phyloP scores from a whole-genome alignment of 2,888 invertebrate species.

The Philonicus albiceps region DNA sequence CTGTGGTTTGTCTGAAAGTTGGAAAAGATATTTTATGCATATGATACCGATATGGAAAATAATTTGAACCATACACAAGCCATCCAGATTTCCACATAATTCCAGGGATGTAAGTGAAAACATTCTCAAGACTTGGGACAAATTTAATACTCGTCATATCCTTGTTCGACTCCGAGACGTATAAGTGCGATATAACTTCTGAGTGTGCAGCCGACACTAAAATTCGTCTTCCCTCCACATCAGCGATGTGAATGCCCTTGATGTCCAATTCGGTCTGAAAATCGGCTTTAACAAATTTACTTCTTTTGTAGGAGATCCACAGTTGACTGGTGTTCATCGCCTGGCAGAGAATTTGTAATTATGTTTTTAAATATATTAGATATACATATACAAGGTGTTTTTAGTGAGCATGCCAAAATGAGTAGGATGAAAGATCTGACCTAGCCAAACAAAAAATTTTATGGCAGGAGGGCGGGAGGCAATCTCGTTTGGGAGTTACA shows the following conservation, averaged over 20 bases:
- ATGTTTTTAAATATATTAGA: background rate
- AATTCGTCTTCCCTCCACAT: conserved; percentile 81
- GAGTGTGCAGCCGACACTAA: conserved; percentile 85
- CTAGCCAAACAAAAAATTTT: too few relatives aligned
- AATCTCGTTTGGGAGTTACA: too few relatives aligned
- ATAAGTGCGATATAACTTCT: conserved; percentile 76
- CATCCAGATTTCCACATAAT: conserved; percentile 82
- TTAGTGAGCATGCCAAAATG: too few relatives aligned
- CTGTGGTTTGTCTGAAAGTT: conserved; percentile 73
- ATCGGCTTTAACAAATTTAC: conserved; percentile 74
- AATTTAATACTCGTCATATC: conserved; percentile 74
- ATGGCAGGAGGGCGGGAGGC: too few relatives aligned
- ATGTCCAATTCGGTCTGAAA: conserved; percentile 76
- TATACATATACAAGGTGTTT: too few relatives aligned
- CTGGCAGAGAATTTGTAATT: background rate
- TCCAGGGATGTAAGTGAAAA: conserved; percentile 85
- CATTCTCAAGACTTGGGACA: conserved; percentile 78
- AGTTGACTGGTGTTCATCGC: conserved; percentile 64
- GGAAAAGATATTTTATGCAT: background rate
- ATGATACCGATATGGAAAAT: background rate
- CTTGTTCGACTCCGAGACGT: conserved; percentile 77
- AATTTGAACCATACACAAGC: conserved; percentile 73
- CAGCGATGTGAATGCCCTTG: conserved; percentile 77
- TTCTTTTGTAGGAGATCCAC: conserved; percentile 79
- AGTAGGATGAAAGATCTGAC: too few relatives aligned